These are phyloP conservation scores for Gavialis gangeticus DNA, from an alignment of 2,113 vertebrate species.

Conservation along the genomic window DNA sequence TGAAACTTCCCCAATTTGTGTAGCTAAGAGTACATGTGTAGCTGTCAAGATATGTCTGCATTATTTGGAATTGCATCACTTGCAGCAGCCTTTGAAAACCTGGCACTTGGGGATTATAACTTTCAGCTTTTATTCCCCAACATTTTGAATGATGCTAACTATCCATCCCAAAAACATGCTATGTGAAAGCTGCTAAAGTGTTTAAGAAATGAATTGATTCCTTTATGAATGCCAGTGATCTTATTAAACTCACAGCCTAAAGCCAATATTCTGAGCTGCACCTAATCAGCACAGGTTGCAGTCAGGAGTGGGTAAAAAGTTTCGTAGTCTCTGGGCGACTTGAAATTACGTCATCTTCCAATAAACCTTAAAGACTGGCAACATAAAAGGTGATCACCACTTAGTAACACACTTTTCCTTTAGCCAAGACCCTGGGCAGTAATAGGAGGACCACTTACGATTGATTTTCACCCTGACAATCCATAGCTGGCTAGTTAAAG, in stretches of 20 bases:
- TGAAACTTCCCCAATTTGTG: not conserved
- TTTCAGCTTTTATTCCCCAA: not conserved
- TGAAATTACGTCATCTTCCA: not conserved
- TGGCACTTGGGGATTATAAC: not conserved
- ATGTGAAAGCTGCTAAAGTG: not conserved
- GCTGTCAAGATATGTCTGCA: not conserved
- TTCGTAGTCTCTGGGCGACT: not conserved
- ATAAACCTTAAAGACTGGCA: not conserved
- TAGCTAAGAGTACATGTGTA: not conserved
- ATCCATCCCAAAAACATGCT: not conserved
- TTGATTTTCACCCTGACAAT: not conserved
- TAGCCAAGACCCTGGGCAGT: not conserved
- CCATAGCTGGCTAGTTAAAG: not conserved
- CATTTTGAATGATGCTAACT: not conserved
- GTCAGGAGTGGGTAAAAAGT: not conserved
- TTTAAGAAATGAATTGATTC: not conserved
- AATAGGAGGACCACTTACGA: not conserved
- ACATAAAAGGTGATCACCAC: not conserved
- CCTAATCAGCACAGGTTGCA: not conserved
- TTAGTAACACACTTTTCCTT: not conserved
- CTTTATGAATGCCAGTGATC: not conserved
- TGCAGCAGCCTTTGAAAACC: not conserved
- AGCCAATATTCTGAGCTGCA: not conserved
- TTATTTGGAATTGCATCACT: not conserved
- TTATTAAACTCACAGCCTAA: not conserved